Percentiles rank a stretch among this genome's conserved stretches.
Evolutionary conservation across 2,797 vertebrate species (phyloP).

Genomic region (Poeciliopsis paucimaculata): DNA sequence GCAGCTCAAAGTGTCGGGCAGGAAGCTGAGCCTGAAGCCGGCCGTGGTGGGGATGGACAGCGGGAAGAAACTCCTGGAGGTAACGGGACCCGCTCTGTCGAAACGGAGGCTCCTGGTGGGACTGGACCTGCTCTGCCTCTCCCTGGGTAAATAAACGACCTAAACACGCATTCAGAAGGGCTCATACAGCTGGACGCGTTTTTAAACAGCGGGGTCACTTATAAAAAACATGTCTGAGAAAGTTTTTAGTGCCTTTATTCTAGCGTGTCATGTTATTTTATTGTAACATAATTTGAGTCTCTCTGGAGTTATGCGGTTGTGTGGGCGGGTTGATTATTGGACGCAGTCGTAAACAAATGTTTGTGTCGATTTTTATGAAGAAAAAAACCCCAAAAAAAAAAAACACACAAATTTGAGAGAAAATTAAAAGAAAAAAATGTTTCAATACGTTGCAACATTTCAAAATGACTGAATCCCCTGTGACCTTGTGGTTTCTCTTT

Average conservation of each 20-base stretch:
- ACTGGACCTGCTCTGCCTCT: constrained; percentile 74
- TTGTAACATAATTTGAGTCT: too few species aligned
- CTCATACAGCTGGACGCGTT: too few species aligned
- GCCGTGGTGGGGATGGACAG: constrained; percentile 59
- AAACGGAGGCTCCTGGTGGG: constrained; percentile 72
- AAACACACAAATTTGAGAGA: not conserved
- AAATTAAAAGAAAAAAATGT: not conserved
- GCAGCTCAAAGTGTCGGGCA: constrained; percentile 61
- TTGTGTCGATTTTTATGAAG: not conserved
- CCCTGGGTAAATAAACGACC: constrained; percentile 63
- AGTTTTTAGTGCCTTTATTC: not conserved
- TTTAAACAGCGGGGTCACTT: not conserved
- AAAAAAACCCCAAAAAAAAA: not conserved
- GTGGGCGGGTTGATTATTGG: not conserved
- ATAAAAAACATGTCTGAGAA: too few species aligned
- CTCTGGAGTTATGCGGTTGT: not conserved
- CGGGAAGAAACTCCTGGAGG: constrained; percentile 56
- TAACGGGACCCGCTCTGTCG: constrained; percentile 58
- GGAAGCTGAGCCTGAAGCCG: constrained; percentile 19
- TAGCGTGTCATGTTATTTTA: not conserved
- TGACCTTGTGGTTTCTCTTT: not conserved
- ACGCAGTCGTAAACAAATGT: not conserved
- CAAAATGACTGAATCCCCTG: not conserved
- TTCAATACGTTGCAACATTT: not conserved
- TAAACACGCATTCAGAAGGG: not conserved